Base-by-base conservation (phyloP, 2,797 vertebrate genomes). In the Oreonectes daqikongensis region DNA sequence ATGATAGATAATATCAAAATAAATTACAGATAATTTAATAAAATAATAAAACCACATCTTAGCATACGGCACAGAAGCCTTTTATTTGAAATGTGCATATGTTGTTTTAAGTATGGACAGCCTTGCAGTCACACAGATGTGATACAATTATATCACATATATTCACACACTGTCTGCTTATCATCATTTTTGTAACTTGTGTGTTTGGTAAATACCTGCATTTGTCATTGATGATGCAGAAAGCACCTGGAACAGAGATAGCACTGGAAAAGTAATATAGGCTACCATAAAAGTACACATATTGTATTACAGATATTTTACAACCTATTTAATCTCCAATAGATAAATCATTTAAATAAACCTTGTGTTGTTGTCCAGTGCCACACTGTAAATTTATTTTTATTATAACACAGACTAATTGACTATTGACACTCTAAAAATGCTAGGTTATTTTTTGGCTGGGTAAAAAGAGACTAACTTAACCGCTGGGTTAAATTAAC, bases 241-340 rank as follows among this genome's bases (percentile, higher is more conserved):
- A 35, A 35, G 32, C 8, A 35, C 35, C 35, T 35, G 35, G 4
- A 30, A 30, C 28, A 30, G 35, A 35, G 7, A 35, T 9, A 35
- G n/a, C 9, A 35, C 8, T 35, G 8, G 28, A 35, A 35, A 35
- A n/a, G n/a, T n/a, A n/a, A n/a, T n/a, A n/a, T n/a, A n/a, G n/a
- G n/a, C n/a, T n/a, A n/a, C n/a, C n/a, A n/a, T n/a, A n/a, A 22
- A 72, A 61, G 35, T 40, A 60, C 24, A 60, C 4, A 61, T 32
- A 11, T 32, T 0, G 17, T 3, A 44, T 5, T 11, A 7, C 69
- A 72, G 28, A n/a, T 32, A 20, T 24, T 48, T 42, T 20, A 15
- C 61, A 5, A 48, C 3, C 18, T 17, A 44, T 60, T 46, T 5
- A 32, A 18, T 32, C 12, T 9, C 6, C 11, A 72, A 22, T 24